Evolutionary conservation across 1,140 invertebrate species (phyloP), one percentile per base, ranked within the genome.

Genomic region (Anthonomus grandis): DNA sequence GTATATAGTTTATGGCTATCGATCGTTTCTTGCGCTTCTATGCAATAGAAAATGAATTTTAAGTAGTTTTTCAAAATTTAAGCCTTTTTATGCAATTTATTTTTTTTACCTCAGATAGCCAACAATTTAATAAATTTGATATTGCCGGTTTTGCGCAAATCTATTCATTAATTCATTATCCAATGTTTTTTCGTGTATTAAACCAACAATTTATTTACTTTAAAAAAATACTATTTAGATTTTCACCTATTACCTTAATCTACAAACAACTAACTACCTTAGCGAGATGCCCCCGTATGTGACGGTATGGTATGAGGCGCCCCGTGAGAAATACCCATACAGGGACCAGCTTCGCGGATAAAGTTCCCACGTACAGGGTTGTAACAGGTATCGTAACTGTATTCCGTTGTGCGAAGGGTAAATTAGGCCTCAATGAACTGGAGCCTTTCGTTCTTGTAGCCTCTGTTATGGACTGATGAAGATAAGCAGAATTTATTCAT

Each of bases 371-470:
- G 54, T 57, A 57, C 54, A 57, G 54, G 54, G 54, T 49, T 57
- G 54, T 57, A 57, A 57, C 54, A 57, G 54, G 54, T 57, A 49
- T 46, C 18, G 54, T 57, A 57, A 57, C 54, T 57, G 54, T 57
- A 57, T 41, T 57, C 15, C 15, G 51, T 31, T 53, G 39, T 36
- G 18, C 18, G 24, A 42, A 57, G 54, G 54, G 54, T 41, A 57
- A 57, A 57, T 57, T 57, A 57, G 54, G 21, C 31, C 45, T 55
- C 45, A 57, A 57, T 57, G 54, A 57, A 46, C 48, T 49, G n/a
- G n/a, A n/a, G 45, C 15, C 49, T 57, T 57, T 57, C n/a, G n/a
- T n/a, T n/a, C n/a, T n/a, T 49, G 27, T 42, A n/a, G 34, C 31
- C 31, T 13, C n/a, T n/a, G n/a, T n/a, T n/a, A 19, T 46, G 4